These are phyloP conservation scores for Dolichoris vasculosae DNA, from an alignment of 1,140 invertebrate genomes.

Conservation along the genomic window DNA sequence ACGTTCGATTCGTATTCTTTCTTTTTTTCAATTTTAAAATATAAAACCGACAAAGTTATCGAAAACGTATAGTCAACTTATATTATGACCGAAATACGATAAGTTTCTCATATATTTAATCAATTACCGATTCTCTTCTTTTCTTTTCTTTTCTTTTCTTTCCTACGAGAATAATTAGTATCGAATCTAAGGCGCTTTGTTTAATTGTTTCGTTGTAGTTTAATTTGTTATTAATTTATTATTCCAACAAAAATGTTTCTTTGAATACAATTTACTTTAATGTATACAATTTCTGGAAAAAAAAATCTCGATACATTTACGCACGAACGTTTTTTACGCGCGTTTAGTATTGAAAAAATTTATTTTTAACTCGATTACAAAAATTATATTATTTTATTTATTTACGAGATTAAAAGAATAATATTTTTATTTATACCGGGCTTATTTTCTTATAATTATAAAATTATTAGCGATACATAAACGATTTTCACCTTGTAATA, in stretches of 20 bases:
- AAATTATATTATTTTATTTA: no score
- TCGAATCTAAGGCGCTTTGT: background rate
- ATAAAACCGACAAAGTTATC: no score
- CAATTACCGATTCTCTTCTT: background rate
- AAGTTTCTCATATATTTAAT: no score
- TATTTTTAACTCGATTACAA: no score
- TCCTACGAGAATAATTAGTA: background rate
- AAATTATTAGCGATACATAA: background rate
- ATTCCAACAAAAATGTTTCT: background rate
- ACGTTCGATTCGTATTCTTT: no score
- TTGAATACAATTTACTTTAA: background rate
- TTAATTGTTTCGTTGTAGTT: background rate
- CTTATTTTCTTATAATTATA: background rate
- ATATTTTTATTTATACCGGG: background rate
- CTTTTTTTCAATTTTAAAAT: no score
- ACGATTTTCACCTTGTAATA: constrained; percentile 3
- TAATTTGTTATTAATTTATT: background rate
- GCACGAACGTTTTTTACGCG: no score
- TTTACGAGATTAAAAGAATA: background rate
- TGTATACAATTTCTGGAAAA: constrained; percentile 1
- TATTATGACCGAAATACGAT: no score
- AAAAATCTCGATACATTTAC: background rate
- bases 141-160: background rate
- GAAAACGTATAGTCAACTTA: no score
- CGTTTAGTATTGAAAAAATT: no score